Evolutionary conservation across 2,888 invertebrate species (phyloP).

Genomic region (Hololepta plana): DNA sequence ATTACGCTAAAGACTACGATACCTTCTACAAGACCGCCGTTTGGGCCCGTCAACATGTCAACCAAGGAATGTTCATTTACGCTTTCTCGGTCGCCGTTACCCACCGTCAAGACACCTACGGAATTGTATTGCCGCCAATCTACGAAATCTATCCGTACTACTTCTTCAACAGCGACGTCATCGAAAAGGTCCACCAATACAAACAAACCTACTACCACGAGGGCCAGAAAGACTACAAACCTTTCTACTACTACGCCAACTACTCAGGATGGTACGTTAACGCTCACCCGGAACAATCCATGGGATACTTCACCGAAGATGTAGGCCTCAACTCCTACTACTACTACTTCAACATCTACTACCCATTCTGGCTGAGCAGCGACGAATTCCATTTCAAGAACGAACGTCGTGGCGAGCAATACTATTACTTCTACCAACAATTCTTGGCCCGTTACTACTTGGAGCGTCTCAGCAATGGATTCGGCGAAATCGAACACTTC

Average conservation of each 20-base stretch:
- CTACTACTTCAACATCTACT: constrained; percentile 39
- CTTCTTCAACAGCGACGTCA: constrained; percentile 47
- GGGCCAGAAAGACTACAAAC: constrained; percentile 12
- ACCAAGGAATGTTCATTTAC: constrained; percentile 44
- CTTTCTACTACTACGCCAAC: constrained; percentile 26
- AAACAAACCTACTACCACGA: constrained; percentile 30
- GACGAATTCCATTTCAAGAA: constrained; percentile 18
- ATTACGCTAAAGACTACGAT: constrained; percentile 49
- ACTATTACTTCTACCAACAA: constrained; percentile 47
- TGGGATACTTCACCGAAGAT: constrained; percentile 48
- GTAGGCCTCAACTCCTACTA: constrained; percentile 44
- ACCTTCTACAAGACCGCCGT: constrained; percentile 50
- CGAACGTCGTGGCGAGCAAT: constrained; percentile 35
- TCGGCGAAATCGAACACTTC: constrained; percentile 40
- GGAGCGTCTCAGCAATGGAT: constrained; percentile 44
- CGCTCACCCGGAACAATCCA: constrained; percentile 33
- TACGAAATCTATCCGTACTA: constrained; percentile 55
- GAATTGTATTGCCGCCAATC: constrained; percentile 45
- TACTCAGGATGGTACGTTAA: constrained; percentile 29
- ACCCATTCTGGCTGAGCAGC: constrained; percentile 43
- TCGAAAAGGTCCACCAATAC: constrained; percentile 43
- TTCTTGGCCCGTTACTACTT: constrained; percentile 48
- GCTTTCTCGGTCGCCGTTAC: constrained; percentile 37
- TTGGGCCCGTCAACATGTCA: constrained; percentile 45
- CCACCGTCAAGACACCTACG: constrained; percentile 43